These are phyloP conservation scores for Iphiclides podalirius DNA, from an alignment of 2,888 invertebrate species.

Conservation along the genomic window DNA sequence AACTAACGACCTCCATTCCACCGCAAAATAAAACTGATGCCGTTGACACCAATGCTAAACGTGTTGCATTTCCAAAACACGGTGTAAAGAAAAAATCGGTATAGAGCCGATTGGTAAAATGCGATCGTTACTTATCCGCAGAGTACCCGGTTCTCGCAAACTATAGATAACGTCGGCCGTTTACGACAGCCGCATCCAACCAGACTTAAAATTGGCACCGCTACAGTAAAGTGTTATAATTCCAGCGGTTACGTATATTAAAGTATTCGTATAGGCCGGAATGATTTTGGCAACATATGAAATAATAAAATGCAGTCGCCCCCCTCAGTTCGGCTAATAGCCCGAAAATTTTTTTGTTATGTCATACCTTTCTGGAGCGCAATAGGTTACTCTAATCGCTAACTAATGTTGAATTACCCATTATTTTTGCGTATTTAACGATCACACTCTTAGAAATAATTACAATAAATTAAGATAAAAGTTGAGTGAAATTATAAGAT, in stretches of 20 bases:
- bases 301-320: slow-evolving; percentile 1
- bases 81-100: slow-evolving; percentile 2
- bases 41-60: no score
- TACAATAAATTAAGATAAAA: neutral
- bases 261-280: slow-evolving; percentile 3
- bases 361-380: neutral
- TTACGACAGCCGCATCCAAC: slow-evolving; percentile 20
- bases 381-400: no score
- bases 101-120: neutral
- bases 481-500: no score
- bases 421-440: neutral
- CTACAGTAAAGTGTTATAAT: slow-evolving; percentile 18
- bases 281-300: slow-evolving; percentile 13
- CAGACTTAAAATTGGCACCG: slow-evolving; percentile 19
- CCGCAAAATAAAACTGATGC: no score
- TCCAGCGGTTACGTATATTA: slow-evolving; percentile 14
- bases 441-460: neutral
- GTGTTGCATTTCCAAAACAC: no score
- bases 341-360: neutral
- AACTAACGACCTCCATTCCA: no score
- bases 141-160: slow-evolving; percentile 17
- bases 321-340: neutral
- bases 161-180: slow-evolving; percentile 21
- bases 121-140: no score
- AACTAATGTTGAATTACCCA: no score